Evolutionary conservation across 2,113 vertebrate species (phyloP).

Genomic region (Eulacestoma nigropectus): DNA sequence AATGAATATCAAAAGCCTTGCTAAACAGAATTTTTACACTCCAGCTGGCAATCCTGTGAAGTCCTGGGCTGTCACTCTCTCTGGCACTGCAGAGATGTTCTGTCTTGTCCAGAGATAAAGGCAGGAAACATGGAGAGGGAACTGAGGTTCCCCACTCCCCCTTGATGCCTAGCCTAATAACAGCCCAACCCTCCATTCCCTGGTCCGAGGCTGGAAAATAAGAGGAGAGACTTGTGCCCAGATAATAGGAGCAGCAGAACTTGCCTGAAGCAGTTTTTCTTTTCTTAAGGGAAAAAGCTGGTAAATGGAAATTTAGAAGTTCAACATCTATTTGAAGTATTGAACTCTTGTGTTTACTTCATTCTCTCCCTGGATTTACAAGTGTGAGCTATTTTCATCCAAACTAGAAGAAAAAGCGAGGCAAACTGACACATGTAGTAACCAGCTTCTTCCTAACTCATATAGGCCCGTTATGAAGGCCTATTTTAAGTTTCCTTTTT

Average conservation of each 20-base stretch:
- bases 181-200: neutral
- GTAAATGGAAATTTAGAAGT: conserved; percentile 13
- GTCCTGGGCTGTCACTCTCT: neutral
- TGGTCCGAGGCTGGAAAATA: neutral
- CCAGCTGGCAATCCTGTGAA: neutral
- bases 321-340: neutral
- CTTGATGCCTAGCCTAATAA: neutral
- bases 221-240: neutral
- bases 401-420: neutral
- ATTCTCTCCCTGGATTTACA: neutral
- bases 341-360: neutral
- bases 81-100: neutral
- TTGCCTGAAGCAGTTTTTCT: neutral
- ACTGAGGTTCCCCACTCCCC: neutral
- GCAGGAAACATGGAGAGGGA: neutral
- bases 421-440: neutral
- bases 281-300: neutral
- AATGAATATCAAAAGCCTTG: neutral
- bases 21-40: neutral
- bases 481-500: neutral
- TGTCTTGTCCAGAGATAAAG: neutral
- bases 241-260: neutral
- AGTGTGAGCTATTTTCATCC: neutral
- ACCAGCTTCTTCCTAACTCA: neutral
- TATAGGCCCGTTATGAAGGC: neutral